These are phyloP conservation scores for Caenorhabditis briggsae DNA, from an alignment of 1,140 invertebrate genomes.

Conservation along the genomic window DNA sequence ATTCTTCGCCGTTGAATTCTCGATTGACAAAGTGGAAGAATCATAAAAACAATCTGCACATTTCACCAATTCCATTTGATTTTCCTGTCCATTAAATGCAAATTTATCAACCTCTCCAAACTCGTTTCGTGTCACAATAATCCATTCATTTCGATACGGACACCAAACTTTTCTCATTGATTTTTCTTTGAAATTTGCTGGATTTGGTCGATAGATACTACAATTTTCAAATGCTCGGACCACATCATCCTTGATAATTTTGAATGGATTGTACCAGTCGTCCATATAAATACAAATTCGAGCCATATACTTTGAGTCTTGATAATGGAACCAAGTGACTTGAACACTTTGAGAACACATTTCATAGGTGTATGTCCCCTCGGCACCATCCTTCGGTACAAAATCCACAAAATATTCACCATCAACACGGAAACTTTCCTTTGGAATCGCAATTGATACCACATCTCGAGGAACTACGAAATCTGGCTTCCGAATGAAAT, in stretches of 20 bases:
- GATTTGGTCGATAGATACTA: constrained; percentile 1
- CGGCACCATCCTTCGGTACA: neutral
- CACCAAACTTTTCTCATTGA: constrained; percentile 10
- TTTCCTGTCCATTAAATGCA: constrained; percentile 15
- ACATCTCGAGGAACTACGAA: neutral
- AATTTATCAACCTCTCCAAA: constrained; percentile 23
- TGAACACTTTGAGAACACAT: constrained; percentile 1
- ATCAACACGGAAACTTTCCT: neutral
- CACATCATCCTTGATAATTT: neutral
- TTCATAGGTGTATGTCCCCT: neutral
- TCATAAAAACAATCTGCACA: neutral
- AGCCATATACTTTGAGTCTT: neutral
- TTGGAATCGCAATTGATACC: neutral
- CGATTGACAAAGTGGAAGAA: neutral
- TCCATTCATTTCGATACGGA: neutral
- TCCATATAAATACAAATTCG: constrained; percentile 21
- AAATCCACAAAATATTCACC: neutral
- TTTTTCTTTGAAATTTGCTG: constrained; percentile 7
- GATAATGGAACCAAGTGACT: neutral
- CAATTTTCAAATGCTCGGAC: neutral
- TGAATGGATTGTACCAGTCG: neutral
- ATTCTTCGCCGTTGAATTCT: neutral
- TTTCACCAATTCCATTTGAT: constrained; percentile 18
- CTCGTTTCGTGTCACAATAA: constrained; percentile 3
- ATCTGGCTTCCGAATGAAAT: neutral